A percentile compares a stretch with the other conserved stretches of the same genome.
Evolutionary conservation across 2,888 invertebrate species (phyloP).

Genomic region (Tuta absoluta): DNA sequence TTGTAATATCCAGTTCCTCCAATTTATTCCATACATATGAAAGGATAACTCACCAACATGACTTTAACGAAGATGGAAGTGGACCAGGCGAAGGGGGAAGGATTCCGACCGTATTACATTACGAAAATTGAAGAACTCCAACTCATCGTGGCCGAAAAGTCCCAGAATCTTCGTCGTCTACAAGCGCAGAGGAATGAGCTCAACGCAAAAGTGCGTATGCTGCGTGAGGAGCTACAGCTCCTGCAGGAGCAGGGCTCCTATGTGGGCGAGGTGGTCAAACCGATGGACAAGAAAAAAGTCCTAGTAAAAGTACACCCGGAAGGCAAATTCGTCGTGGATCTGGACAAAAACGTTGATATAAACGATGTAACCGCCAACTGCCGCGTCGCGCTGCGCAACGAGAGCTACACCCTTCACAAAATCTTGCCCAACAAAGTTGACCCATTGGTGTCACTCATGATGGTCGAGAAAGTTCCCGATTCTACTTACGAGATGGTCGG

Average conservation of each 20-base stretch:
- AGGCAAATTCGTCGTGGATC: slow-evolving; percentile 99
- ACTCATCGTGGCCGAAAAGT: slow-evolving; percentile 97
- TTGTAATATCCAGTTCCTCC: not conserved
- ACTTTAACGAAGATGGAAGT: slow-evolving; percentile 85
- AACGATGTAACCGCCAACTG: slow-evolving; percentile 98
- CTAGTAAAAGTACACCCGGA: slow-evolving; percentile 99
- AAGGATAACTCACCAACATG: slow-evolving; percentile 52
- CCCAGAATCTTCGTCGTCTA: slow-evolving; percentile 96
- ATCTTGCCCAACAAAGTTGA: slow-evolving; percentile 99
- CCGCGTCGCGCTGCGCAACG: slow-evolving; percentile 97
- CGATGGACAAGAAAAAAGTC: slow-evolving; percentile 99
- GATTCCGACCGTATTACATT: slow-evolving; percentile 97
- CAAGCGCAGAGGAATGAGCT: slow-evolving; percentile 99
- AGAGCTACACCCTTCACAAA: slow-evolving; percentile 99
- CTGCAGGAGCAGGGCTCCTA: slow-evolving; percentile 99
- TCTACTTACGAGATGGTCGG: slow-evolving; percentile 99
- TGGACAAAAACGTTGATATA: slow-evolving; percentile 99
- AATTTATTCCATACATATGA: slow-evolving; percentile 32
- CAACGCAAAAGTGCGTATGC: slow-evolving; percentile 99
- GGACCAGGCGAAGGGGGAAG: slow-evolving; percentile 89
- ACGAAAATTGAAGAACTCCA: slow-evolving; percentile 99
- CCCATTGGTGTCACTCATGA: slow-evolving; percentile 99
- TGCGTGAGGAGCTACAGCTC: slow-evolving; percentile 97
- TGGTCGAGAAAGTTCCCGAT: slow-evolving; percentile 99
- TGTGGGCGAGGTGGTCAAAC: slow-evolving; percentile 99